Evolutionary conservation across 2,888 invertebrate species (phyloP), one percentile per base, ranked within the genome.

Genomic region (Dione juno): DNA sequence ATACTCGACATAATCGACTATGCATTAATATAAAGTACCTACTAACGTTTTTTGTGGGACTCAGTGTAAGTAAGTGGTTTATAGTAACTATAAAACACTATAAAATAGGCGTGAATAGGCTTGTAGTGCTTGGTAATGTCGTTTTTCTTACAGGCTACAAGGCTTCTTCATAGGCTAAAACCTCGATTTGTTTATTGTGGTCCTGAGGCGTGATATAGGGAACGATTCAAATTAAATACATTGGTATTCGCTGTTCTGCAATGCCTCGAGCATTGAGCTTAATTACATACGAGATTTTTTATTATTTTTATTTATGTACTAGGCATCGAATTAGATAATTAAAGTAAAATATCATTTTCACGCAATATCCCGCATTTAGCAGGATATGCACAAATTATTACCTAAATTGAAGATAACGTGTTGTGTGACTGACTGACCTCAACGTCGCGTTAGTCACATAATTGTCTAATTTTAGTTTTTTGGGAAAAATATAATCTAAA

Each of bases 91-190:
- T 28, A 28, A 28, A 28, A 2, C 37, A n/a, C 35, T n/a, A n/a
- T 3, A 35, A 45, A 61, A 61, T 35, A 7, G 45, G 45, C 13
- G n/a, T 61, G 28, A 61, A 35, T 11, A 45, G n/a, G 28, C 61
- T 11, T 35, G 61, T 61, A 28, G 5, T 28, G 7, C 10, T 10
- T 11, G 11, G 45, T 28, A 45, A n/a, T 61, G n/a, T 28, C 35
- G 45, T 45, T 43, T 61, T 11, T 61, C 45, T 61, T 61, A 45
- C 45, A 16, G 43, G n/a, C n/a, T n/a, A n/a, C n/a, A n/a, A n/a
- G n/a, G n/a, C n/a, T n/a, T n/a, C n/a, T n/a, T n/a, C 28, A n/a
- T 40, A 40, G 54, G 35, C 14, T 40, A 7, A 11, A 11, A 0
- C 57, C 16, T 16, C 16, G 28, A 2, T 3, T 3, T 6, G 10